These are phyloP conservation scores for Perizoma flavofasciatum DNA, from an alignment of 2,888 invertebrate genomes.

Conservation along the genomic window DNA sequence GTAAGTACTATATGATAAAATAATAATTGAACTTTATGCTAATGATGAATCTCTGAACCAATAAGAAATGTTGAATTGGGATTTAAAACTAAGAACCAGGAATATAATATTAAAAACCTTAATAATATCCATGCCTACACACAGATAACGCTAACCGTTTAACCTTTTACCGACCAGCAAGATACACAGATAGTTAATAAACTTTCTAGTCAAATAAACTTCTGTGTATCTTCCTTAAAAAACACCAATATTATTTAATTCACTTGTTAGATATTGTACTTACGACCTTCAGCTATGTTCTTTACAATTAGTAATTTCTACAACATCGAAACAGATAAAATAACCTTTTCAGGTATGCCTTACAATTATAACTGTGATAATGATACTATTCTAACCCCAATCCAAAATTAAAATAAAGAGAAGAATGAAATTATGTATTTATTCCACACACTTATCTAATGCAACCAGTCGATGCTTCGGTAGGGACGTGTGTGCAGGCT, in stretches of 20 bases:
- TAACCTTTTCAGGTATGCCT: slow-evolving; percentile 5
- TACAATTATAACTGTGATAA: slow-evolving; percentile 16
- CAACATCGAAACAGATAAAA: slow-evolving; percentile 18
- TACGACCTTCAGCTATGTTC: not conserved
- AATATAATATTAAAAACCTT: slow-evolving; percentile 18
- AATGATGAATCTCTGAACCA: slow-evolving; percentile 4
- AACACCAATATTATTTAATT: not conserved
- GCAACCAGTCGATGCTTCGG: not conserved
- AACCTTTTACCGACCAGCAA: not conserved
- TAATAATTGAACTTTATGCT: not conserved
- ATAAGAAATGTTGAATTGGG: slow-evolving; percentile 24
- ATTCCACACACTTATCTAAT: slow-evolving; percentile 6
- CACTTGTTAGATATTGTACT: no score
- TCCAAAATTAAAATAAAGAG: slow-evolving; percentile 28
- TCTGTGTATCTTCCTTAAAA: slow-evolving; percentile 19
- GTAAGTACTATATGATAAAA: no score
- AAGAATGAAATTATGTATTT: slow-evolving; percentile 17
- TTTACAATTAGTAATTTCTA: not conserved
- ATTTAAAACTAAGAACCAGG: slow-evolving; percentile 16
- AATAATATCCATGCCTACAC: slow-evolving; percentile 19
- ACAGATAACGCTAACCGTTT: slow-evolving; percentile 32
- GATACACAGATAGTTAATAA: no score
- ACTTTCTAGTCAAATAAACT: no score
- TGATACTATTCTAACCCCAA: slow-evolving; percentile 28
- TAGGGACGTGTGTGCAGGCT: not conserved